Evolutionary conservation across 2,113 vertebrate genomes (phyloP).

Genomic region (Bombycilla garrulus): DNA sequence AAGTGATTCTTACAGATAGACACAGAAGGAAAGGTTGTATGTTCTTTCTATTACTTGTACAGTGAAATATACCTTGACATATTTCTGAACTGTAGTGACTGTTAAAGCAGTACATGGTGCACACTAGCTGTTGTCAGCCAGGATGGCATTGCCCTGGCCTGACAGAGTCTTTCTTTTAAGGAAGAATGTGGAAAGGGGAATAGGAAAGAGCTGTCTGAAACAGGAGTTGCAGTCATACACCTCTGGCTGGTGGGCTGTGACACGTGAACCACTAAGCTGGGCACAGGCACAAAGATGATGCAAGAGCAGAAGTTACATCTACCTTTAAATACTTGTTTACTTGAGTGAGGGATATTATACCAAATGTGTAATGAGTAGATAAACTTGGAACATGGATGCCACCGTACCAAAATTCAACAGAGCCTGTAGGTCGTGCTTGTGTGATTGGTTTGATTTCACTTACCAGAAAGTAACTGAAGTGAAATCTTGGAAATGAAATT

Average conservation of each 20-base stretch:
- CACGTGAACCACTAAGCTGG: neutral
- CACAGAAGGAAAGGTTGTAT: neutral
- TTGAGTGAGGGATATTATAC: rapidly evolving
- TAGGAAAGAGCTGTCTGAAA: neutral
- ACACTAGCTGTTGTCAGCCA: neutral
- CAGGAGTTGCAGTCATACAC: neutral
- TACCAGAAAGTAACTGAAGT: neutral
- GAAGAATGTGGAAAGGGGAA: neutral
- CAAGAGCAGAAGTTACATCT: neutral
- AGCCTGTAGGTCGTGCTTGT: neutral
- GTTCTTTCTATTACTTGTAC: slow-evolving; percentile 16
- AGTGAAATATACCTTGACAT: neutral
- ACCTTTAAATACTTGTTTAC: neutral
- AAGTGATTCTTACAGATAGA: neutral
- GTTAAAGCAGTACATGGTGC: neutral
- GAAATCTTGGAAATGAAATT: neutral
- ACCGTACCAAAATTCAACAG: neutral
- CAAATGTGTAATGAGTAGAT: neutral
- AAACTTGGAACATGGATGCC: neutral
- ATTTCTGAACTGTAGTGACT: neutral
- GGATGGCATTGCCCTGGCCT: neutral
- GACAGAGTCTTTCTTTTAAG: neutral
- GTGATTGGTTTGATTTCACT: neutral
- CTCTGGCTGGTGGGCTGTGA: neutral
- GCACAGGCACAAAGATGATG: neutral